Percentiles rank a stretch among this genome's conserved stretches.
Conservation (phyloP, 2,797 vertebrate genomes). For the Anguilla anguilla region DNA sequence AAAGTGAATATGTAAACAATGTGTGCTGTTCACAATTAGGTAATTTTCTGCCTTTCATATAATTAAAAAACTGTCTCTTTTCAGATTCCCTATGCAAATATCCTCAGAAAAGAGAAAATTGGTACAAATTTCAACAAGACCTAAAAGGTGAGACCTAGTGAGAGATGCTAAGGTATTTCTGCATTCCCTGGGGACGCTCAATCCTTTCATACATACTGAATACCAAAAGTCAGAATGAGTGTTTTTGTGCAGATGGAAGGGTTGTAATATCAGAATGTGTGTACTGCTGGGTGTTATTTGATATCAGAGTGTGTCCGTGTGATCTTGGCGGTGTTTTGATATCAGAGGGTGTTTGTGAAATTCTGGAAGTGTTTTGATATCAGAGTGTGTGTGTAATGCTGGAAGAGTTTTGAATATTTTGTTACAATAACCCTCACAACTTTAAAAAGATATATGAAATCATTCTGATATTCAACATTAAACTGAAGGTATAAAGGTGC, state of each 20-base stretch:
- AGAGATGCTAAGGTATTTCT: no score
- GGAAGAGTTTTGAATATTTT: not conserved
- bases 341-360: no score
- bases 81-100: slow-evolving; percentile 97
- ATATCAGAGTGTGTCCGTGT: not conserved
- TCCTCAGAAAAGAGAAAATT: slow-evolving; percentile 97
- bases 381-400: not conserved
- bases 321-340: no score
- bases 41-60: slow-evolving; percentile 8
- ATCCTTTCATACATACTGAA: not conserved
- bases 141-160: slow-evolving; percentile 74
- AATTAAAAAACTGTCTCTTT: slow-evolving; percentile 57
- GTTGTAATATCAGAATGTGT: not conserved
- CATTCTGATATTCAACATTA: not conserved
- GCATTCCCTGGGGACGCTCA: no score
- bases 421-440: not conserved
- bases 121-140: slow-evolving; percentile 93
- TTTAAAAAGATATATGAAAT: not conserved
- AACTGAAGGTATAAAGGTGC: not conserved
- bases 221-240: not conserved
- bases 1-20: not conserved
- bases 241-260: not conserved
- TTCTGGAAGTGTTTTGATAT: not conserved
- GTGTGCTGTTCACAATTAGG: not conserved
- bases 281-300: not conserved